A percentile compares a stretch with the other conserved stretches of the same genome.
Conservation (phyloP, 2,888 invertebrate genomes). For the Microdon myrmicae region DNA sequence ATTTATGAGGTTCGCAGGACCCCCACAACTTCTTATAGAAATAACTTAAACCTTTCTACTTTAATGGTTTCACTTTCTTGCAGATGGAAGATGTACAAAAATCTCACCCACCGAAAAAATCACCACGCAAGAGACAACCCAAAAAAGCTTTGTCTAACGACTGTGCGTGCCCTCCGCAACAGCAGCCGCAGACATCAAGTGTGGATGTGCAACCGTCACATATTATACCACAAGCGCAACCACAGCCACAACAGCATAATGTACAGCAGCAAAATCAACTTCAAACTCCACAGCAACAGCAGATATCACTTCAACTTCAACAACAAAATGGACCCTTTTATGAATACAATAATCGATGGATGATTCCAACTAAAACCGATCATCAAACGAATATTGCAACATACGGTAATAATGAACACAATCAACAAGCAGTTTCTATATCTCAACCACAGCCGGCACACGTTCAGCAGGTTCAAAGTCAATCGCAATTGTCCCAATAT, state of each 20-base stretch:
- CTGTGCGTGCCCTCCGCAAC: conserved; percentile 56
- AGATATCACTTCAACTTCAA: conserved; percentile 66
- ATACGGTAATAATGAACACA: conserved; percentile 48
- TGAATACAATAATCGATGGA: conserved; percentile 86
- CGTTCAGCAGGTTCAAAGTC: conserved; percentile 80
- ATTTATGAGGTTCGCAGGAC: too few relatives aligned
- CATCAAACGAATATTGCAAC: conserved; percentile 55
- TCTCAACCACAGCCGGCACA: conserved; percentile 76
- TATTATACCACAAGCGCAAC: conserved; percentile 68
- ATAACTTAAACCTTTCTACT: too few relatives aligned
- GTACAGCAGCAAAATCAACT: conserved; percentile 56
- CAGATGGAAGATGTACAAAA: conserved; percentile 60
- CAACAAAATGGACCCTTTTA: conserved; percentile 72
- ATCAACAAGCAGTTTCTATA: conserved; percentile 71
- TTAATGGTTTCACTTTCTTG: conserved; percentile 47
- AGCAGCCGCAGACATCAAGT: conserved; percentile 59
- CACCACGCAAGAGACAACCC: conserved; percentile 64
- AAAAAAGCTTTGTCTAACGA: conserved; percentile 63
- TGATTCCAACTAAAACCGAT: conserved; percentile 70
- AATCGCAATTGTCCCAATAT: conserved; percentile 69
- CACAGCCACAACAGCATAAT: conserved; percentile 26
- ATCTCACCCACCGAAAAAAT: conserved; percentile 59
- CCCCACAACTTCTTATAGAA: too few relatives aligned
- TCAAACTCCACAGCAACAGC: conserved; percentile 60
- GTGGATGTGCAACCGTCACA: conserved; percentile 58